A percentile compares a stretch with the other conserved stretches of the same genome.
phyloP scores from a whole-genome alignment of 2,888 invertebrate genomes.

The Noctuana brunneofusca region DNA sequence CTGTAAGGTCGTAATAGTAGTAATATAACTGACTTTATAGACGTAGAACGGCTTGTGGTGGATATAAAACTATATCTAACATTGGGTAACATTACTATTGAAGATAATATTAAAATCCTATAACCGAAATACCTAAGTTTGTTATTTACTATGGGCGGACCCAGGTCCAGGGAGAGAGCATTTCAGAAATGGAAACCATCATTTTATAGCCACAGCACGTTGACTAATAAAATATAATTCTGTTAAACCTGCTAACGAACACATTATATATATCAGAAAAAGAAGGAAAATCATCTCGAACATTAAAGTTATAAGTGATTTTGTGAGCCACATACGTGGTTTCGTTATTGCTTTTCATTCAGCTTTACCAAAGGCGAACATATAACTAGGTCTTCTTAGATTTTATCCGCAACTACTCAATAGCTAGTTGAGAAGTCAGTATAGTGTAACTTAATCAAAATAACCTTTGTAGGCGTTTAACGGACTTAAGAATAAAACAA shows the following conservation, averaged over 20 bases:
- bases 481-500: no score
- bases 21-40: constrained; percentile 5
- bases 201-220: no score
- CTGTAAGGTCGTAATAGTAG: constrained; percentile 1
- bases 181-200: no score
- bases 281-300: neutral
- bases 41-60: neutral
- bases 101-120: neutral
- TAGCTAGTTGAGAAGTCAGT: no score
- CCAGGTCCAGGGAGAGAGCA: no score
- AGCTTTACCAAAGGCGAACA: neutral
- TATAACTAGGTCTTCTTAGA: neutral
- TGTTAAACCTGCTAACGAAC: no score
- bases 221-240: no score
- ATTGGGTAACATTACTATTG: neutral
- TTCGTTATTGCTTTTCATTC: neutral
- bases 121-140: neutral
- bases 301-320: neutral
- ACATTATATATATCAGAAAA: no score
- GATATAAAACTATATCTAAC: neutral
- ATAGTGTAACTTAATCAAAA: neutral
- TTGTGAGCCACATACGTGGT: neutral
- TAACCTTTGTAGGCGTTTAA: neutral
- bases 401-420: neutral
- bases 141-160: neutral